Base-by-base conservation (phyloP, 2,888 invertebrate genomes). In the Athalia cordata region DNA sequence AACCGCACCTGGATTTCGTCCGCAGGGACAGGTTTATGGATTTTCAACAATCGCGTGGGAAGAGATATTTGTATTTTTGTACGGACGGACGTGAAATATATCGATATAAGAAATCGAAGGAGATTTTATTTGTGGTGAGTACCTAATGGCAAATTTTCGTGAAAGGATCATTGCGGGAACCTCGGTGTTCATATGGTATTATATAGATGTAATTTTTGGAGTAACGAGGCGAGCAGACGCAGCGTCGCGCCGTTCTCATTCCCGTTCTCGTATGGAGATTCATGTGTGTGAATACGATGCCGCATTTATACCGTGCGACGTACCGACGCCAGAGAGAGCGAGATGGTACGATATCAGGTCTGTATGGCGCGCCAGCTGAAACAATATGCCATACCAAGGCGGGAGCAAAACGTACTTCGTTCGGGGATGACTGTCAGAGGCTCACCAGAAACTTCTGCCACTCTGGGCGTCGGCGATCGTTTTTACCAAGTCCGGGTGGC, bases 401-500 rank as follows among this genome's bases (percentile, higher is more conserved):
- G 75, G 50, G 75, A 75, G 75, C 62, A 49, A 57, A 64, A 50
- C 72, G 75, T 49, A 62, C 52, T 61, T 47, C 62, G 62, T n/a
- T 45, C 45, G n/a, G 75, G 64, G 75, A 75, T 75, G 75, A 75
- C 75, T 64, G 75, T 62, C 75, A 50, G 49, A n/a, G 64, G 7
- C 61, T 75, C 75, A 29, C 29, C 29, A 29, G 29, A 29, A 29
- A 29, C 72, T 75, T 50, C 49, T 64, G 62, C 64, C 75, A 64
- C 75, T 75, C 75, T 11, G 64, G 61, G 61, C 62, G 61, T 49
- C 62, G 29, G 50, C 52, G 49, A 47, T 75, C 9, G 75, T 64
- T 75, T 75, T 75, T 75, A 75, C 75, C 4, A 75, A 62, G 29
- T 64, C 62, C 75, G 75, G 75, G 75, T 75, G 75, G 75, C 75